Evolutionary conservation across 2,888 invertebrate genomes (phyloP).

Genomic region (Ectobius pallidus): DNA sequence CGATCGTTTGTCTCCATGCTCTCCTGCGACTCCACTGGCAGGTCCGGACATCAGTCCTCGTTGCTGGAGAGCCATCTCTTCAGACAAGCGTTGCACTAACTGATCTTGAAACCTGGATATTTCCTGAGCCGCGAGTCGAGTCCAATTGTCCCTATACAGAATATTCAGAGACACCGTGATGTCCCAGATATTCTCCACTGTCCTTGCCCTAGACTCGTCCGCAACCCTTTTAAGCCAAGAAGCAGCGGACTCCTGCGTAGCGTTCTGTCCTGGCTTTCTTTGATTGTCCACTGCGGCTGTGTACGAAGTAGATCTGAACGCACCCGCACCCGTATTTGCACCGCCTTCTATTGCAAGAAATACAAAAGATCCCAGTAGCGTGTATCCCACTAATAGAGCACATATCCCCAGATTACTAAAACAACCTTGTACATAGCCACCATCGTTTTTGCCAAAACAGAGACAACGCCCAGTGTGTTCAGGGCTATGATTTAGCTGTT

Average conservation of each 20-base stretch:
- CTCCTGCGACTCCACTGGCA: slow-evolving; percentile 50
- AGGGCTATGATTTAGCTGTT: background rate
- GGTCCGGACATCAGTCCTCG: slow-evolving; percentile 43
- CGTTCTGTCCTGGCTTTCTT: slow-evolving; percentile 64
- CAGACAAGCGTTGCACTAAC: slow-evolving; percentile 76
- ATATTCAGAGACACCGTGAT: slow-evolving; percentile 88
- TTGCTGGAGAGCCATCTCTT: slow-evolving; percentile 62
- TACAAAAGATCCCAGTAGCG: slow-evolving; percentile 71
- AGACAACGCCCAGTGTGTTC: background rate
- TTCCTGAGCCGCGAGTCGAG: slow-evolving; percentile 77
- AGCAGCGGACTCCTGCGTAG: slow-evolving; percentile 52
- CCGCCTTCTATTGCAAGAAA: slow-evolving; percentile 85
- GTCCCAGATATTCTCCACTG: slow-evolving; percentile 91
- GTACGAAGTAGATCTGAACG: slow-evolving; percentile 51
- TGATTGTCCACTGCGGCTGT: slow-evolving; percentile 55
- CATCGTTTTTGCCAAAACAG: slow-evolving; percentile 4
- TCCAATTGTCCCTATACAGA: slow-evolving; percentile 90
- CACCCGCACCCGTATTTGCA: slow-evolving; percentile 45
- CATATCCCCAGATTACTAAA: slow-evolving; percentile 73
- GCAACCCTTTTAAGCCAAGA: slow-evolving; percentile 51
- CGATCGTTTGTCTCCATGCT: slow-evolving; percentile 46
- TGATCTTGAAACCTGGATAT: slow-evolving; percentile 76
- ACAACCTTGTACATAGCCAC: slow-evolving; percentile 33
- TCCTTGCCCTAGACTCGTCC: slow-evolving; percentile 67
- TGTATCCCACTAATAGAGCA: slow-evolving; percentile 79